Evolutionary conservation across 2,797 vertebrate species (phyloP), one percentile per base, ranked within the genome.

Genomic region (Sebastes itinus): DNA sequence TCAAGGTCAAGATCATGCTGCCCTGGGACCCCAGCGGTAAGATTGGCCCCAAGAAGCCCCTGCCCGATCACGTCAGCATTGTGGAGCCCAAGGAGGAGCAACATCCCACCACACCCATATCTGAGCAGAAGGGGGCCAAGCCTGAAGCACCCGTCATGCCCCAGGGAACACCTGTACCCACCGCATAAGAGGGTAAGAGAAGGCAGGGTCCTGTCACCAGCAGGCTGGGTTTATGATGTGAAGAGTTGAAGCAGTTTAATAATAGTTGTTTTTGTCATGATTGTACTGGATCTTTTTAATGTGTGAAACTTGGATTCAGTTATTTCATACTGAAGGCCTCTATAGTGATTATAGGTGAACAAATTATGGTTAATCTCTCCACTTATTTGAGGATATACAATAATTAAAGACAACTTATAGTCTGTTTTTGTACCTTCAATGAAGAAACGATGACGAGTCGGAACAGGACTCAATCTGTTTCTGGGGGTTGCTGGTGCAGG

Each of bases 1-100:
- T 99, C 93, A 99, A 99, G 95, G 99, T 99, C 70, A 99, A 99
- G 95, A 99, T 99, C 93, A 99, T 99, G 98, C 94, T 99, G 80
- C 99, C 99, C 22, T 99, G 99, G 98, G 99, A 99, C 83, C 97
- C 99, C 65, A 99, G 96, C 65, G 98, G 98, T 66, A 99, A 99
- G 94, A 99, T 99, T 2, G 98, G 98, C 68, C 99, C 98, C 89
- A 99, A 99, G 96, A 99, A 99, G 95, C 99, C 98, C 79, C 95
- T 99, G 66, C 98, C 98, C 23, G 98, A 99, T 89, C 98, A 99
- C 0, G 98, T 99, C 85, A 97, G 98, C 96, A 99, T 99, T 0
- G 98, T 99, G 93, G 99, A 99, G 92, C 99, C 99, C 83, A 99
- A 99, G 92, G 99, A 99, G 27, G 99, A 99, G 95, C 95, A 94